phyloP scores from a whole-genome alignment of 2,113 vertebrate species.

The Baryphthengus martii region DNA sequence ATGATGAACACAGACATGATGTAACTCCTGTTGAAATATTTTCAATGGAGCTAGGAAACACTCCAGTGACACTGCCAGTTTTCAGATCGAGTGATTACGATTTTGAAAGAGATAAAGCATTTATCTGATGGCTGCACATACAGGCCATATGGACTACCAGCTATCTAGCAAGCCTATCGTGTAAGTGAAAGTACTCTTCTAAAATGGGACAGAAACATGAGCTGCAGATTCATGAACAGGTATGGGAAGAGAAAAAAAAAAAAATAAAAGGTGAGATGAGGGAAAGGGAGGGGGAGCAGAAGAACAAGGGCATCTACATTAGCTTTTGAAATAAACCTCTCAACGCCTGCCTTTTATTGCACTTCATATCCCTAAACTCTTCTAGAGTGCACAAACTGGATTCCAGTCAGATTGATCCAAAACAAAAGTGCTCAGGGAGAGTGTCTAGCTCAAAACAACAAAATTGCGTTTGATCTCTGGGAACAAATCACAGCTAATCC shows the following conservation, averaged over 20 bases:
- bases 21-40: not conserved
- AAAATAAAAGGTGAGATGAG: not conserved
- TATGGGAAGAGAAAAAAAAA: rapidly evolving
- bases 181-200: not conserved
- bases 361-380: not conserved
- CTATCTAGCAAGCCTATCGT: not conserved
- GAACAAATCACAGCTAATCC: not conserved
- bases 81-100: rapidly evolving
- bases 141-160: not conserved
- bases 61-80: not conserved
- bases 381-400: not conserved
- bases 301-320: not conserved
- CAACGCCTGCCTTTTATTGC: not conserved
- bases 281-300: not conserved
- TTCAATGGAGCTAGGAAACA: not conserved
- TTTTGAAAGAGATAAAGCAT: not conserved
- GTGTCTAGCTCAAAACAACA: not conserved
- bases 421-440: not conserved
- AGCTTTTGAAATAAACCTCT: not conserved
- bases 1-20: not conserved
- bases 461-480: not conserved
- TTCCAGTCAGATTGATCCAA: not conserved
- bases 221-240: not conserved
- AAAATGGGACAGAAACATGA: not conserved
- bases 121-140: not conserved